A percentile compares a stretch with the other conserved stretches of the same genome.
Evolutionary conservation across 2,888 invertebrate species (phyloP).

Genomic region (Volucella inflata): DNA sequence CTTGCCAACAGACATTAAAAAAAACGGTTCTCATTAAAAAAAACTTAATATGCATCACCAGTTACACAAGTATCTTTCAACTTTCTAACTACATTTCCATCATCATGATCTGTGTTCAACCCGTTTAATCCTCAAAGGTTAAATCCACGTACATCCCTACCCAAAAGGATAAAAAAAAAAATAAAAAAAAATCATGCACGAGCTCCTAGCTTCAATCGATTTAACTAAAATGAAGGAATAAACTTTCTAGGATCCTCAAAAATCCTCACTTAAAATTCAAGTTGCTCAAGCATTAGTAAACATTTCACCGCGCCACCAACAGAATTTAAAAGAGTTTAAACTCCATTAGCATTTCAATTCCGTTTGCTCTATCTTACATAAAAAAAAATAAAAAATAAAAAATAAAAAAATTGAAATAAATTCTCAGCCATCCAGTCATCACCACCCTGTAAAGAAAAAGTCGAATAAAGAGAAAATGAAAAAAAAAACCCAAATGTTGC

Average conservation of each 20-base stretch:
- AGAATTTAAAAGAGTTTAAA: slow-evolving; percentile 46
- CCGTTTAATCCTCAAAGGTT: not conserved
- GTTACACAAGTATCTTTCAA: not conserved
- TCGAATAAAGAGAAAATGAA: no score
- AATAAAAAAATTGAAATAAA: not conserved
- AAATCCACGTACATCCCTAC: slow-evolving; percentile 21
- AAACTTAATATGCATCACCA: no score
- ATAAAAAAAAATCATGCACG: slow-evolving; percentile 24
- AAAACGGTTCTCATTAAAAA: no score
- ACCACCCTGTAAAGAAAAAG: slow-evolving; percentile 39
- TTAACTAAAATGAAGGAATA: not conserved
- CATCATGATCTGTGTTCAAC: not conserved
- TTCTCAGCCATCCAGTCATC: slow-evolving; percentile 37
- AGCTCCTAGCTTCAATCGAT: slow-evolving; percentile 5
- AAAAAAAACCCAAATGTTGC: slow-evolving; percentile 51
- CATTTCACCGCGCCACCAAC: slow-evolving; percentile 39
- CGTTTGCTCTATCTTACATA: slow-evolving; percentile 32
- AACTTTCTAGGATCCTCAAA: not conserved
- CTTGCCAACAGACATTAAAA: no score
- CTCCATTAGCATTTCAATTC: slow-evolving; percentile 60
- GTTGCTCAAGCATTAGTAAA: slow-evolving; percentile 47
- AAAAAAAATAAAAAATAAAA: no score
- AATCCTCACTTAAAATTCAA: slow-evolving; percentile 39
- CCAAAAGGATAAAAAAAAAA: no score
- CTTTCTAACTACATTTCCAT: slow-evolving; percentile 1